Evolutionary conservation across 2,888 invertebrate species (phyloP).

Genomic region (Cryptosula pallasiana): DNA sequence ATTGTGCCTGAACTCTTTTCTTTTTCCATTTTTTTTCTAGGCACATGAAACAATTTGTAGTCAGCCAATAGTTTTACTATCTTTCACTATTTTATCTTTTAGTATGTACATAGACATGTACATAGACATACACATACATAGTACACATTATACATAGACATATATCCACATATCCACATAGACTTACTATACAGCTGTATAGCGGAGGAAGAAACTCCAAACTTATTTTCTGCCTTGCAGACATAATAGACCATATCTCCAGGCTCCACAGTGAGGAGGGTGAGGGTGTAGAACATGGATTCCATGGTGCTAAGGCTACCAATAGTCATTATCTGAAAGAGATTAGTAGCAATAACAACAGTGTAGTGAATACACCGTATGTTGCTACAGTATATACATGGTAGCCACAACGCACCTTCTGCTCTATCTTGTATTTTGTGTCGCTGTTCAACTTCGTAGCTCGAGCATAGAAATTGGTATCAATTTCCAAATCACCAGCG

Average conservation of each 20-base stretch:
- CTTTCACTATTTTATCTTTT: no score
- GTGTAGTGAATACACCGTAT: background rate
- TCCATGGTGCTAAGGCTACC: constrained; percentile 23
- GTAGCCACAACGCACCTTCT: constrained; percentile 19
- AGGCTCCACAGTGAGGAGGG: constrained; percentile 7
- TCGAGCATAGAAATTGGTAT: background rate
- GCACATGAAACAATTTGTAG: no score
- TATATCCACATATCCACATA: no score
- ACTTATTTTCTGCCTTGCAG: background rate
- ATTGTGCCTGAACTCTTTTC: no score
- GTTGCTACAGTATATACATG: background rate
- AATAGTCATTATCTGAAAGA: constrained; percentile 13
- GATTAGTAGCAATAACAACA: background rate
- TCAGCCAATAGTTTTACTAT: no score
- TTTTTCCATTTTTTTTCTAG: no score
- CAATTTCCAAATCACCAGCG: background rate
- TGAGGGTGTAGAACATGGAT: constrained; percentile 24
- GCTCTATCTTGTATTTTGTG: constrained; percentile 14
- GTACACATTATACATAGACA: no score
- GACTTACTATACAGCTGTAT: constrained; percentile 7
- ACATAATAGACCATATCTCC: constrained; percentile 21
- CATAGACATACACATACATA: no score
- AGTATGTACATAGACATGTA: no score
- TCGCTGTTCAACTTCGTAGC: background rate
- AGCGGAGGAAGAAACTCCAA: background rate